Evolutionary conservation across 2,113 vertebrate species (phyloP).

Genomic region (Hippocampus zosterae): DNA sequence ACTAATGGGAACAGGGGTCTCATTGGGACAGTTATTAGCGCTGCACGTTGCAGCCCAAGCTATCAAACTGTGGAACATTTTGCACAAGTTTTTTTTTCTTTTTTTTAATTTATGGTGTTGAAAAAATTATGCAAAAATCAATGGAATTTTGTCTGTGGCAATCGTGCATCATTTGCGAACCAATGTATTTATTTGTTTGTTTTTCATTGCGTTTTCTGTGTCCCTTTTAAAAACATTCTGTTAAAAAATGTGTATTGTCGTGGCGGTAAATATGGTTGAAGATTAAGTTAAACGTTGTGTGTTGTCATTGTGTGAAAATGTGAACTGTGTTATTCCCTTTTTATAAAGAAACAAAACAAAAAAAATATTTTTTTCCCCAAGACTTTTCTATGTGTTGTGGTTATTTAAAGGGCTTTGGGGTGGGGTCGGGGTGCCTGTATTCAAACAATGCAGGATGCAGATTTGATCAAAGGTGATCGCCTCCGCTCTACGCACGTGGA

Average conservation of each 20-base stretch:
- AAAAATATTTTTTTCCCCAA: slow-evolving; percentile 50
- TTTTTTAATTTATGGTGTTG: slow-evolving; percentile 60
- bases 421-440: slow-evolving; percentile 29
- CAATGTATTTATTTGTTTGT: slow-evolving; percentile 65
- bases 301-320: slow-evolving; percentile 52
- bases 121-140: slow-evolving; percentile 74
- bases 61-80: slow-evolving; percentile 71
- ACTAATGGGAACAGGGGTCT: slow-evolving; percentile 62
- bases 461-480: slow-evolving; percentile 64
- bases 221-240: slow-evolving; percentile 42
- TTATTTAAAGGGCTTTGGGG: slow-evolving; percentile 37
- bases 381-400: slow-evolving; percentile 50
- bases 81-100: slow-evolving; percentile 73
- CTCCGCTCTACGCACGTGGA: slow-evolving; percentile 64
- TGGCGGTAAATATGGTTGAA: slow-evolving; percentile 39
- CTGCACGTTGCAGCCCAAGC: slow-evolving; percentile 47
- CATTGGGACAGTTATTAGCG: slow-evolving; percentile 40
- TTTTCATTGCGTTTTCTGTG: slow-evolving; percentile 45
- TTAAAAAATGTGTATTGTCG: slow-evolving; percentile 48
- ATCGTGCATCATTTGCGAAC: slow-evolving; percentile 65
- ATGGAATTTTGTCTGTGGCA: slow-evolving; percentile 68
- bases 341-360: slow-evolving; percentile 63
- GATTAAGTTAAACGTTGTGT: slow-evolving; percentile 14
- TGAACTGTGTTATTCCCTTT: slow-evolving; percentile 58
- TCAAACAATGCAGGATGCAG: slow-evolving; percentile 50